Evolutionary conservation across 2,888 invertebrate genomes (phyloP).

Genomic region (Amphimallon solstitiale): DNA sequence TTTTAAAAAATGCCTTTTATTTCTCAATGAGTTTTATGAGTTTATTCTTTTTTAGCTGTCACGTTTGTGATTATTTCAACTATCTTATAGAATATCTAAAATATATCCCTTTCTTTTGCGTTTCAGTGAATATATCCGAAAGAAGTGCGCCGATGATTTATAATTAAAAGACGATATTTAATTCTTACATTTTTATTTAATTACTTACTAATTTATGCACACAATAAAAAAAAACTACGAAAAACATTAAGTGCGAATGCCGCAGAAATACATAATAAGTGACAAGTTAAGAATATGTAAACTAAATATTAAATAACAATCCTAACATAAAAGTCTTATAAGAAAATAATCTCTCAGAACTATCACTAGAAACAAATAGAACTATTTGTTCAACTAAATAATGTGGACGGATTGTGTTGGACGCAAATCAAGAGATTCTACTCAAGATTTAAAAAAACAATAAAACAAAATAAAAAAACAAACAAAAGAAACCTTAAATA

Average conservation of each 20-base stretch:
- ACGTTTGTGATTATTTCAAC: no score
- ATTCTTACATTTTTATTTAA: neutral
- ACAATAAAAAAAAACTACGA: conserved; percentile 5
- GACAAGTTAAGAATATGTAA: neutral
- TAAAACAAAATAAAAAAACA: conserved; percentile 42
- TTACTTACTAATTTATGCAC: neutral
- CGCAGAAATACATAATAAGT: conserved; percentile 9
- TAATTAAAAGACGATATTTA: neutral
- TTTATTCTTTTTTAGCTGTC: no score
- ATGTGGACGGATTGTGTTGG: conserved; percentile 48
- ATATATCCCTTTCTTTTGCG: no score
- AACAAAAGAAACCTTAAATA: conserved; percentile 28
- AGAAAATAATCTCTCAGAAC: neutral
- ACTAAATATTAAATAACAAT: neutral
- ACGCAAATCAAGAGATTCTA: conserved; percentile 45
- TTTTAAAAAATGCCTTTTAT: no score
- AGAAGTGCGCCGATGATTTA: no score
- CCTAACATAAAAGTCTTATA: neutral
- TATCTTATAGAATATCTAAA: no score
- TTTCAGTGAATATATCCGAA: no score
- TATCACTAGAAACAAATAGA: conserved; percentile 6
- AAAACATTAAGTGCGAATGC: conserved; percentile 23
- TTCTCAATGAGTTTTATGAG: no score
- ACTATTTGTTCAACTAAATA: conserved; percentile 14
- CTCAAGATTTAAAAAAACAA: conserved; percentile 41